Evolutionary conservation across 2,888 invertebrate species (phyloP).

Genomic region (Latheticus oryzae): DNA sequence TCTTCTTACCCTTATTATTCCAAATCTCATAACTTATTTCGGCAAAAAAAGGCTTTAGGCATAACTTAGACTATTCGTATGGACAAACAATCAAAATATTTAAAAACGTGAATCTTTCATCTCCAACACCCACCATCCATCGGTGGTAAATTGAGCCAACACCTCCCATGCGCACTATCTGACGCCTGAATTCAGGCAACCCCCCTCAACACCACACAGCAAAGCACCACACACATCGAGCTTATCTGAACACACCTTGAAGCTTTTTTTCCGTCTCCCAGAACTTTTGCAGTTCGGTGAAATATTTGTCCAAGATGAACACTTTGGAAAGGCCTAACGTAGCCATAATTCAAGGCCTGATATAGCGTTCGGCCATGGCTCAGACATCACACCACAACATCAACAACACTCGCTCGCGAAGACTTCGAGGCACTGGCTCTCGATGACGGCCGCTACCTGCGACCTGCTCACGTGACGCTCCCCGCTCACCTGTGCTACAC

Average conservation of each 20-base stretch:
- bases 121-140: conserved; percentile 23
- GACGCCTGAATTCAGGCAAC: conserved; percentile 39
- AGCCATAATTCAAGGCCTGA: conserved; percentile 76
- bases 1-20: too few species aligned
- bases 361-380: conserved; percentile 59
- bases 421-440: conserved; percentile 52
- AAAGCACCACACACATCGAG: conserved; percentile 30
- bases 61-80: too few species aligned
- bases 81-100: too few species aligned
- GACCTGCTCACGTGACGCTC: conserved; percentile 60
- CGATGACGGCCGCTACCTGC: conserved; percentile 55
- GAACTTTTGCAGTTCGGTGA: conserved; percentile 95
- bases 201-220: conserved; percentile 33
- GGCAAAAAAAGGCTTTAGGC: too few species aligned
- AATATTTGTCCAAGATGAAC: conserved; percentile 97
- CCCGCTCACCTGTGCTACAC: conserved; percentile 61
- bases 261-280: conserved; percentile 97
- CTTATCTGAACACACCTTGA: conserved; percentile 79
- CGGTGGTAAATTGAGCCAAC: conserved; percentile 6
- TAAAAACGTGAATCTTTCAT: too few species aligned
- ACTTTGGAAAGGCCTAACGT: conserved; percentile 96
- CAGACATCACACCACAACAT: conserved; percentile 55
- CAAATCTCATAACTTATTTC: too few species aligned
- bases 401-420: conserved; percentile 47
- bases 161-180: conserved; percentile 1